Evolutionary conservation across 2,888 invertebrate species (phyloP), one percentile per base, ranked within the genome.

Genomic region (Notocelia uddmanniana): DNA sequence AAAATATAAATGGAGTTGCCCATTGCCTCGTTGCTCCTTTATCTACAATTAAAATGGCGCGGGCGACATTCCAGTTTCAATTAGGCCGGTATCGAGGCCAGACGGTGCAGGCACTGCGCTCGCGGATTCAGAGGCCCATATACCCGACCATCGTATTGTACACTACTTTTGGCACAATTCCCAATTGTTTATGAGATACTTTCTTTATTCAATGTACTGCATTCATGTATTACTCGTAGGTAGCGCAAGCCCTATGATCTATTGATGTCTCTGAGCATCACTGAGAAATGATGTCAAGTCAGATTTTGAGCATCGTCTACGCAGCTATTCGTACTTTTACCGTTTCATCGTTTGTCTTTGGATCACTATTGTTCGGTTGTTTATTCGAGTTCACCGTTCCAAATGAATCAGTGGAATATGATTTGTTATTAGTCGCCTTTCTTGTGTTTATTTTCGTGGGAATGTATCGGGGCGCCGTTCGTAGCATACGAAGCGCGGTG

Each of bases 141-240:
- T 54, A 41, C 34, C 19, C 34, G 68, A 19, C 15, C 11, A 37
- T 15, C 21, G 23, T 41, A n/a, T n/a, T n/a, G n/a, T n/a, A n/a
- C n/a, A n/a, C n/a, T n/a, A 19, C 59, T 63, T 57, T 68, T 68
- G 67, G 67, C 67, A 58, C 18, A 45, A 41, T 45, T 66, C 57
- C 57, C 21, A 57, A 57, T 57, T 57, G 57, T 57, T 48, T 34
- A 34, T 52, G 18, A 31, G 45, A n/a, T n/a, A 45, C 45, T 45
- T 45, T 41, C 41, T 13, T 13, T 37, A 13, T 37, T 1, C 52
- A 19, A 21, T 23, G n/a, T 23, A 54, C 26, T 41, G 13, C 41
- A 41, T 11, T 13, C 13, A 41, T 13, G 15, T 41, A 41, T 41
- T n/a, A n/a, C n/a, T n/a, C n/a, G n/a, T n/a, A n/a, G n/a, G n/a